Percentiles rank a stretch among this genome's conserved stretches.
phyloP scores from a whole-genome alignment of 2,113 vertebrate species.

The Ursus arctos region DNA sequence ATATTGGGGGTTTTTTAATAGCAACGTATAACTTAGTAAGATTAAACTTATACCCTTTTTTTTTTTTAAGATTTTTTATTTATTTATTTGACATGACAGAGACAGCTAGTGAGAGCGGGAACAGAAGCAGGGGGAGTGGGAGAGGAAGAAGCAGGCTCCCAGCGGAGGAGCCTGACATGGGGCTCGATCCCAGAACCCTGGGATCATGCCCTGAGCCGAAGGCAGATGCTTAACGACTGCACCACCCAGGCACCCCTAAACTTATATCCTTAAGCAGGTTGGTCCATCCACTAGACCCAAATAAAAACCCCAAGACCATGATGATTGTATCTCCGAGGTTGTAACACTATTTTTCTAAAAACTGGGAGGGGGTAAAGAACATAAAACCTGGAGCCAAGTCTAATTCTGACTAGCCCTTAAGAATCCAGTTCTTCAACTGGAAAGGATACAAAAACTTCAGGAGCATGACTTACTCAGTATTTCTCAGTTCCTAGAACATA shows the following conservation, averaged over 20 bases:
- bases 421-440: background rate
- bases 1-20: background rate
- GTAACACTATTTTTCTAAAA: background rate
- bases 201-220: too few species aligned
- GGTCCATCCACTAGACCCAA: background rate
- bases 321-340: background rate
- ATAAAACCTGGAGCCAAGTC: background rate
- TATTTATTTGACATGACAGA: too few species aligned
- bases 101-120: too few species aligned
- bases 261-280: background rate
- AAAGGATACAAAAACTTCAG: background rate
- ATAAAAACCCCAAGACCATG: background rate
- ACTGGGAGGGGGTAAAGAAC: background rate
- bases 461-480: background rate
- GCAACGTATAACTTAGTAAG: background rate
- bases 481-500: background rate
- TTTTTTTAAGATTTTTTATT: too few species aligned
- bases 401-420: conserved; percentile 2
- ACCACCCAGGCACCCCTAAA: background rate
- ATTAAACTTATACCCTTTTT: background rate
- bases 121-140: too few species aligned
- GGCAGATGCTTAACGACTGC: too few species aligned
- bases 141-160: too few species aligned
- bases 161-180: too few species aligned
- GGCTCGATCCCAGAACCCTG: too few species aligned